Percentiles rank a stretch among this genome's conserved stretches.
These are phyloP conservation scores for Pharmacophagus antenor DNA, from an alignment of 2,888 invertebrate genomes.

Conservation along the genomic window DNA sequence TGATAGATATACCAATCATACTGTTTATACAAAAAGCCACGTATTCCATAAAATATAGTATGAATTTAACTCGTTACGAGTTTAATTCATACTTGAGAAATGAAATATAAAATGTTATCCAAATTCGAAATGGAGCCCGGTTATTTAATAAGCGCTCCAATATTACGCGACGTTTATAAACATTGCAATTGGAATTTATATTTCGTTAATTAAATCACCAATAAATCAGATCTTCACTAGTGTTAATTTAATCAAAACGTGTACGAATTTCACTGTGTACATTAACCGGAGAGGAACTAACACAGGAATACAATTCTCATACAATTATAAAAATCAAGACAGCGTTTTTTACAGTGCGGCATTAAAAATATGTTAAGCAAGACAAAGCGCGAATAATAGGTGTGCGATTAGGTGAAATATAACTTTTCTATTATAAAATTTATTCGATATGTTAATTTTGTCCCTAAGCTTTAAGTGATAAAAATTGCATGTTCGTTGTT, in stretches of 20 bases:
- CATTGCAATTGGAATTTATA: no score
- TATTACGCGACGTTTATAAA: no score
- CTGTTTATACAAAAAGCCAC: no score
- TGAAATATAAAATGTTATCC: no score
- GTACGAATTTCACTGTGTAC: not conserved
- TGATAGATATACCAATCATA: no score
- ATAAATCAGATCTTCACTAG: not conserved
- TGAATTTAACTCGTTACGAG: no score
- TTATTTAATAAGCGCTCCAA: no score
- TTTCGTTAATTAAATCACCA: no score
- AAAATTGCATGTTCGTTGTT: not conserved
- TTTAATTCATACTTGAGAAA: no score
- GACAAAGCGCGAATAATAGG: slow-evolving; percentile 1
- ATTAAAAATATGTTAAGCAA: slow-evolving; percentile 6
- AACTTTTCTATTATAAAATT: not conserved
- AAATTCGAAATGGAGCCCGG: no score
- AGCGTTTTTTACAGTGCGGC: slow-evolving; percentile 6
- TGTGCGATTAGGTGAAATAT: not conserved
- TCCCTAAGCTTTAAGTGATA: not conserved
- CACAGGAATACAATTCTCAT: not conserved
- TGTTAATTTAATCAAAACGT: not conserved
- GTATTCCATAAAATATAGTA: no score
- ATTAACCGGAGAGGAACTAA: slow-evolving; percentile 2
- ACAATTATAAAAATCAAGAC: slow-evolving; percentile 10
- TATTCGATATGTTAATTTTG: not conserved